phyloP scores from a whole-genome alignment of 2,888 invertebrate genomes.

The Tetragonisca angustula region DNA sequence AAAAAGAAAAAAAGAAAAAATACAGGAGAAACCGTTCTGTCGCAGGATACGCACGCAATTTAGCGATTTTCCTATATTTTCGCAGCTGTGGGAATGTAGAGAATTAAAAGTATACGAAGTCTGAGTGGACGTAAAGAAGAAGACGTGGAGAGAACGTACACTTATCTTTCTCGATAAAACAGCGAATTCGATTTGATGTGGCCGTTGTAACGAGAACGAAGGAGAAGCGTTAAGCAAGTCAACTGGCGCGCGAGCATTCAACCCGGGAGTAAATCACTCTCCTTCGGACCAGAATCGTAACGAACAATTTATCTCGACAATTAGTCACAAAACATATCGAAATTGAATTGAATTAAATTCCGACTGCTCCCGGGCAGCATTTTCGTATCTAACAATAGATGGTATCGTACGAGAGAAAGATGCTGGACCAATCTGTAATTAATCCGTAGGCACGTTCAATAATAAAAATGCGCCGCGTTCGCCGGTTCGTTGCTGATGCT shows the following conservation, averaged over 20 bases:
- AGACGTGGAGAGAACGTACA: not conserved
- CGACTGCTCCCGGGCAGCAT: not conserved
- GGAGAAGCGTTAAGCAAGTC: constrained; percentile 18
- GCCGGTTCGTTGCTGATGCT: constrained; percentile 33
- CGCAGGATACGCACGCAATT: constrained; percentile 23
- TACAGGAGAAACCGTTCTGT: constrained; percentile 25
- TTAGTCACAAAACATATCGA: constrained; percentile 57
- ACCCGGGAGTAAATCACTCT: not conserved
- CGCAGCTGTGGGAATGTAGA: constrained; percentile 10
- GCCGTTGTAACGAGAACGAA: constrained; percentile 1
- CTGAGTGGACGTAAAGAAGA: not conserved
- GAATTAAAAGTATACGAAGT: constrained; percentile 36
- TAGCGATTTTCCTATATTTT: constrained; percentile 17
- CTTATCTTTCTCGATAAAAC: constrained; percentile 60
- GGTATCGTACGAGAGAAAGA: not conserved
- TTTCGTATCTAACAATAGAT: not conserved
- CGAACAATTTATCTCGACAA: constrained; percentile 10
- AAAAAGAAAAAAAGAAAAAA: not conserved
- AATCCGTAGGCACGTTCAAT: not conserved
- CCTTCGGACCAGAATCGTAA: constrained; percentile 40
- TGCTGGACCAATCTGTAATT: constrained; percentile 37
- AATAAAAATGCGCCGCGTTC: not conserved
- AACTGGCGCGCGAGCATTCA: not conserved
- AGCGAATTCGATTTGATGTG: constrained; percentile 27
- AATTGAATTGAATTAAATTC: constrained; percentile 31